Evolutionary conservation across 2,797 vertebrate genomes (phyloP).

Genomic region (Anguilla marmorata): DNA sequence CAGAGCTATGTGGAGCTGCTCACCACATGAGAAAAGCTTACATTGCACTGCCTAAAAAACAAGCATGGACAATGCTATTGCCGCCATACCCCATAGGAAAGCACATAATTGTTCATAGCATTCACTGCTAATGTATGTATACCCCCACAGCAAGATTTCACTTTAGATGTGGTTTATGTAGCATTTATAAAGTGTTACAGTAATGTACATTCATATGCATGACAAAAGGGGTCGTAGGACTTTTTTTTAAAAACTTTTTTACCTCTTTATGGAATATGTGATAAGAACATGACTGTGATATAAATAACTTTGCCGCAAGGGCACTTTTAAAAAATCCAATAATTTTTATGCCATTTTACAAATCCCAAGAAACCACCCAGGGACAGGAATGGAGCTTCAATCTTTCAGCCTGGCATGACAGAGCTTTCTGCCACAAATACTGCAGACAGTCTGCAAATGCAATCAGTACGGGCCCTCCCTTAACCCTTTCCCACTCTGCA

Average conservation of each 20-base stretch:
- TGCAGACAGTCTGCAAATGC: not conserved
- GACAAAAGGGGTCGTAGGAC: not conserved
- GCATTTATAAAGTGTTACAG: not conserved
- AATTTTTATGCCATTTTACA: not conserved
- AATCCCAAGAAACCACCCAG: not conserved
- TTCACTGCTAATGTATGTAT: not conserved
- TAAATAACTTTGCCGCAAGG: not conserved
- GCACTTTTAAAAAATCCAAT: not conserved
- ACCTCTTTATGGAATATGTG: not conserved
- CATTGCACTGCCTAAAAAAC: not conserved
- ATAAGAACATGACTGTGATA: not conserved
- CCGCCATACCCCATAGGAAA: too few species aligned
- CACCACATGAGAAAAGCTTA: not conserved
- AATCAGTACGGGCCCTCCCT: not conserved
- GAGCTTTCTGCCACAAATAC: not conserved
- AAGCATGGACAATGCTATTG: not conserved
- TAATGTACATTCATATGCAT: not conserved
- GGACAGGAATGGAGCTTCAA: not conserved
- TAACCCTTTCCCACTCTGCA: not conserved
- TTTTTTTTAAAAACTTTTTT: not conserved
- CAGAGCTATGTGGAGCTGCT: not conserved
- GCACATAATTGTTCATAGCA: too few species aligned
- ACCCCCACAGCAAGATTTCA: not conserved
- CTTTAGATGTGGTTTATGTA: not conserved
- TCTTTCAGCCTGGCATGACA: slow-evolving; percentile 17